Evolutionary conservation across 2,797 vertebrate species (phyloP).

Genomic region (Scyliorhinus canicula): DNA sequence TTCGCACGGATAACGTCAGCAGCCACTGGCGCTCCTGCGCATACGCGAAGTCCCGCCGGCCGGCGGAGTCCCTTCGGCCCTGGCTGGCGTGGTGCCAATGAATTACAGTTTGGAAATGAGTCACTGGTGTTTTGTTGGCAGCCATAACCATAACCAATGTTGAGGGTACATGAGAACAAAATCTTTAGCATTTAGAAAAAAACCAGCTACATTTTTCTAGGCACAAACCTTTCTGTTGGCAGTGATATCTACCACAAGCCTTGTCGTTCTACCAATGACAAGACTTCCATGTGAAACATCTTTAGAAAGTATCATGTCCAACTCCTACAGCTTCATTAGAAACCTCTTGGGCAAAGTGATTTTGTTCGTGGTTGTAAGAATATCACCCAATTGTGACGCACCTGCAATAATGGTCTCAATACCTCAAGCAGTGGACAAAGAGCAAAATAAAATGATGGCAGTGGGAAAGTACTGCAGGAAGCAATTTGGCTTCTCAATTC

Average conservation of each 20-base stretch:
- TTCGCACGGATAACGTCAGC: too few relatives aligned
- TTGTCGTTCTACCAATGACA: background rate
- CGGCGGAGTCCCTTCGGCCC: too few relatives aligned
- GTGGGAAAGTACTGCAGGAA: background rate
- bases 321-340: background rate
- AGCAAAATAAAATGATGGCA: background rate
- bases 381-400: background rate
- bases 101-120: background rate
- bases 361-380: background rate
- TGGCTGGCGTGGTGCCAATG: too few relatives aligned
- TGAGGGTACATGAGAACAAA: background rate
- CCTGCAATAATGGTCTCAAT: background rate
- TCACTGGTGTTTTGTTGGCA: background rate
- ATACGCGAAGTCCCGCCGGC: too few relatives aligned
- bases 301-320: background rate
- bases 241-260: background rate
- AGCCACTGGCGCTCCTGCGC: too few relatives aligned
- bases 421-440: background rate
- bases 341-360: background rate
- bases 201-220: background rate
- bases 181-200: background rate
- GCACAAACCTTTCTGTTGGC: background rate
- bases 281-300: background rate
- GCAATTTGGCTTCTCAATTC: conserved; percentile 13
- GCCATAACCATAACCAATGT: background rate